Evolutionary conservation across 2,797 vertebrate species (phyloP), one percentile per base, ranked within the genome.

Genomic region (Apogon talboti): DNA sequence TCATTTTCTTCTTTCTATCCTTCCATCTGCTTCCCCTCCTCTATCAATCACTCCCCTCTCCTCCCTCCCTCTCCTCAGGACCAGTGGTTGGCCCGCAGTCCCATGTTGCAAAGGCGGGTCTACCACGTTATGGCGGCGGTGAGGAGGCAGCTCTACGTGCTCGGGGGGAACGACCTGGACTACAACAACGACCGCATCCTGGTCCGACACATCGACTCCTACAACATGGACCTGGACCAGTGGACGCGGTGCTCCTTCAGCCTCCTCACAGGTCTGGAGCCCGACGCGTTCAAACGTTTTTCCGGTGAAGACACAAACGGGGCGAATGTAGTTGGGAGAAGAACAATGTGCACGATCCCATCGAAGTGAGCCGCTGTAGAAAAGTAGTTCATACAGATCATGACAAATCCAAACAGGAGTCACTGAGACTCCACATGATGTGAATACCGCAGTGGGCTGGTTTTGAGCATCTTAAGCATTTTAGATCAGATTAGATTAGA

Each of bases 121-220:
- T 99, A 98, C 81, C 97, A 98, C 58, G 96, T 97, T 66, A 99
- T 99, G 97, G 97, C 96, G 1, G 95, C 96, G 0, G 95, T 97
- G 62, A 94, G 94, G 57, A 94, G 96, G 79, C 95, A 95, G 81
- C 95, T 99, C 3, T 99, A 98, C 0, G 97, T 98, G 80, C 87
- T 99, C 0, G 98, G 98, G 0, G 98, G 97, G 54, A 99, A 98
- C 3, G 97, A 98, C 82, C 91, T 98, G 19, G 98, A 99, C 91
- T 98, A 96, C 89, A 99, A 99, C 87, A 99, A 99, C 0, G 97
- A 99, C 76, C 95, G 98, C 21, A 95, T 99, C 76, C 94, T 98
- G 57, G 98, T 99, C 47, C 94, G 96, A 7, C 96, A 99, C 75
- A 99, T 99, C 71, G 97, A 99, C 85, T 95, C 94, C 40, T 98